Evolutionary conservation across 2,113 vertebrate species (phyloP), one percentile per base, ranked within the genome.

Genomic region (Psilopogon haemacephalus): DNA sequence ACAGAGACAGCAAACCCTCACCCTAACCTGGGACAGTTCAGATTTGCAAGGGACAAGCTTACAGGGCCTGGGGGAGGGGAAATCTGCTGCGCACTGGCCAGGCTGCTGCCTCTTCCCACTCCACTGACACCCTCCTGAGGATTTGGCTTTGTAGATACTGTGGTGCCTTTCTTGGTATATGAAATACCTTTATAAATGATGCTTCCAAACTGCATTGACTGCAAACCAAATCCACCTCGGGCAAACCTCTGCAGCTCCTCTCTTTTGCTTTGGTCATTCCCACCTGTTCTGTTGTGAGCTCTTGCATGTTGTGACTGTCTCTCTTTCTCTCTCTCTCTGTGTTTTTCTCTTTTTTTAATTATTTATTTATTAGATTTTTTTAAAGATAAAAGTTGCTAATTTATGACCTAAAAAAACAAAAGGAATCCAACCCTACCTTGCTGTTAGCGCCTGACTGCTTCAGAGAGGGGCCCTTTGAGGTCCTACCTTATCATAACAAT

Each of bases 141-240:
- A 92, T 96, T 96, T 95, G 96, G 96, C 95, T 62, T 38, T 94
- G 95, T 92, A 93, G 64, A 87, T 54, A 69, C 89, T 32, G 80
- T 90, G 95, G 94, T 95, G 96, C 97, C 96, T 97, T 97, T 94
- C 82, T 58, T 91, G 93, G 91, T 96, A 90, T 95, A 76, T 35
- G 93, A 79, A 95, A 93, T 95, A 90, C 79, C 79, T 92, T 95
- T 60, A 75, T 81, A 89, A 90, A 82, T 2, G 14, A 95, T 84
- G 91, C 95, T 96, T 96, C 97, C 90, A 88, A 91, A 94, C 93
- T 73, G 76, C 72, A 81, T 56, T 90, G 87, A 87, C 87, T 95
- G 90, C 95, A 94, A 95, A 93, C 84, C 96, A 93, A 71, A 83
- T 40, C n/a, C 19, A 82, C 81, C 96, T 96, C 81, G 78, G 84